Evolutionary conservation across 2,888 invertebrate species (phyloP).

Genomic region (Autographa gamma): DNA sequence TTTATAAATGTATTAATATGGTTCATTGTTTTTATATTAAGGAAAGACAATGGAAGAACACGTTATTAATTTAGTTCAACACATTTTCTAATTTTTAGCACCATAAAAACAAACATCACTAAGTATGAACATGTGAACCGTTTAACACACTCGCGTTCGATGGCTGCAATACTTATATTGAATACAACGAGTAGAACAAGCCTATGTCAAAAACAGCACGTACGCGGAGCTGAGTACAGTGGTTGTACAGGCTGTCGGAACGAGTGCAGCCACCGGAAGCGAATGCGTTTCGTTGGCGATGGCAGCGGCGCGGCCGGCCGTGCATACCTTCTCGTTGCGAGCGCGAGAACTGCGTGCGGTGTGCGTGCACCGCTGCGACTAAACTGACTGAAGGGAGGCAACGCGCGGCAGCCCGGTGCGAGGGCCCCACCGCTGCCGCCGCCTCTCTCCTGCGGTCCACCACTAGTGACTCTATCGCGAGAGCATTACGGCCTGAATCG

Average conservation of each 20-base stretch:
- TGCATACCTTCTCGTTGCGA: constrained; percentile 87
- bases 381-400: constrained; percentile 81
- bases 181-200: constrained; percentile 42
- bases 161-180: constrained; percentile 61
- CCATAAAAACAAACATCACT: constrained; percentile 54
- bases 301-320: constrained; percentile 64
- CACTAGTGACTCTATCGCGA: constrained; percentile 83
- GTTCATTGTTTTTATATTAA: constrained; percentile 66
- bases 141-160: constrained; percentile 60
- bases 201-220: constrained; percentile 57
- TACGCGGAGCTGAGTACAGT: constrained; percentile 41
- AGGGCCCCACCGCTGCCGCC: constrained; percentile 83
- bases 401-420: constrained; percentile 73
- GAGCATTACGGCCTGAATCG: constrained; percentile 84
- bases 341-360: constrained; percentile 89
- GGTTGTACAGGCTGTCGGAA: constrained; percentile 60
- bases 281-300: constrained; percentile 71
- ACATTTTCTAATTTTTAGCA: constrained; percentile 68
- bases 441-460: constrained; percentile 82
- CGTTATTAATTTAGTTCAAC: constrained; percentile 70
- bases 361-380: constrained; percentile 89
- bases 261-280: constrained; percentile 85
- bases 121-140: constrained; percentile 50
- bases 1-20: constrained; percentile 65
- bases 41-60: constrained; percentile 60